A percentile compares a stretch with the other conserved stretches of the same genome.
phyloP scores from a whole-genome alignment of 2,888 invertebrate genomes.

The Stegophylla sp. region DNA sequence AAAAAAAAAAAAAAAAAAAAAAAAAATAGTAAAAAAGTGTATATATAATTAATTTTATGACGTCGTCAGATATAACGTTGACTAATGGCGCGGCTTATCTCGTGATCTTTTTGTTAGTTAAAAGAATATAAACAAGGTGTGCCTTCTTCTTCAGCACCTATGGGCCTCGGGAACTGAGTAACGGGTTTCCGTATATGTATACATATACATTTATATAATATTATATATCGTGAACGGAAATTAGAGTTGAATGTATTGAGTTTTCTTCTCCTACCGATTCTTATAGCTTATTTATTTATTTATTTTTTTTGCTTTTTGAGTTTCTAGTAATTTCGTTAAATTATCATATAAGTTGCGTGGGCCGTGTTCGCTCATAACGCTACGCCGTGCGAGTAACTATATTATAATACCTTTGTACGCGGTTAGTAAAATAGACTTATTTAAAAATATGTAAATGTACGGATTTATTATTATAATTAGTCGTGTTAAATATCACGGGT shows the following conservation, averaged over 20 bases:
- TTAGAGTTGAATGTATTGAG: conserved; percentile 25
- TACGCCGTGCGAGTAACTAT: neutral
- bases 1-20: conserved; percentile 32
- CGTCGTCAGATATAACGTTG: conserved; percentile 56
- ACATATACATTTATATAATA: neutral
- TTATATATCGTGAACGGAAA: conserved; percentile 25
- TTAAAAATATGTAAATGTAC: conserved; percentile 31
- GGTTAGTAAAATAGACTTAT: conserved; percentile 15
- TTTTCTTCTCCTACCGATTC: conserved; percentile 7
- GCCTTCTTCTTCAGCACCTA: conserved; percentile 49
- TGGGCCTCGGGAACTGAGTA: conserved; percentile 44
- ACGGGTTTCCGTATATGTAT: conserved; percentile 28
- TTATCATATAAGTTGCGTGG: conserved; percentile 33
- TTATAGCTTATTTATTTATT: neutral
- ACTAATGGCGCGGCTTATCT: conserved; percentile 58
- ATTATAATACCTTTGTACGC: too few relatives aligned
- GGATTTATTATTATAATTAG: conserved; percentile 9
- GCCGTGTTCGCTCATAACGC: neutral
- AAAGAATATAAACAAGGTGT: conserved; percentile 58
- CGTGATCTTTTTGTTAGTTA: conserved; percentile 57
- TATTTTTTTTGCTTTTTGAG: neutral
- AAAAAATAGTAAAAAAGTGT: conserved; percentile 47
- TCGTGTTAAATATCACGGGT: neutral
- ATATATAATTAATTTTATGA: conserved; percentile 58
- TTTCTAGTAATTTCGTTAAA: conserved; percentile 6